These are phyloP conservation scores for Mechanitis mazaeus DNA, from an alignment of 2,888 invertebrate genomes.

Conservation along the genomic window DNA sequence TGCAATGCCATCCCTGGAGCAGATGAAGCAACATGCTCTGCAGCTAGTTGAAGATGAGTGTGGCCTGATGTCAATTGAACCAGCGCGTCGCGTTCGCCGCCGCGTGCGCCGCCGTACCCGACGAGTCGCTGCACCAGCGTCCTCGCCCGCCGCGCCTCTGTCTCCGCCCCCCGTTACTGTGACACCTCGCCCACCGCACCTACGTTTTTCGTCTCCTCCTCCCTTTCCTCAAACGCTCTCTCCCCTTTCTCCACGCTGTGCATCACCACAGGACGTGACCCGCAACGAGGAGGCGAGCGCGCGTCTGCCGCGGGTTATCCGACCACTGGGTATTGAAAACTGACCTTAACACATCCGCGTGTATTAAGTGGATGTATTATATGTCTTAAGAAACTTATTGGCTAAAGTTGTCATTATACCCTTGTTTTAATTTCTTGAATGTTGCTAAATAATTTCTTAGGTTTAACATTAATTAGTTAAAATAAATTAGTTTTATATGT, in stretches of 20 bases:
- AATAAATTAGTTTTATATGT: too few species aligned
- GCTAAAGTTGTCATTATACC: too few species aligned
- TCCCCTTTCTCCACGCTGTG: neutral
- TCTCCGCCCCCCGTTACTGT: conserved; percentile 19
- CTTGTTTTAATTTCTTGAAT: too few species aligned
- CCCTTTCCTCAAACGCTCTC: neutral
- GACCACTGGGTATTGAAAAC: neutral
- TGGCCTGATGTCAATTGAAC: conserved; percentile 31
- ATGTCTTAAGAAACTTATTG: too few species aligned
- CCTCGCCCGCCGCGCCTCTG: neutral
- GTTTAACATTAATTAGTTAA: too few species aligned
- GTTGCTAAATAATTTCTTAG: too few species aligned
- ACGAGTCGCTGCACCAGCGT: conserved; percentile 8
- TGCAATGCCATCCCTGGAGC: neutral
- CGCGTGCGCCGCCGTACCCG: conserved; percentile 17
- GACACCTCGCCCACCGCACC: conserved; percentile 4
- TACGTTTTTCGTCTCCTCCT: conserved; percentile 1
- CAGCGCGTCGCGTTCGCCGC: conserved; percentile 16
- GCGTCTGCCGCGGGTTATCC: neutral
- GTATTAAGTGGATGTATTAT: too few species aligned
- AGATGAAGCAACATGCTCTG: neutral
- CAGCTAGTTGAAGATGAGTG: conserved; percentile 7
- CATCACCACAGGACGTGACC: neutral
- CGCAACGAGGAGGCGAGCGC: neutral
- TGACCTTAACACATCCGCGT: too few species aligned